These are phyloP conservation scores for Xestoiulus laeticollis DNA, from an alignment of 2,888 invertebrate genomes.

Conservation along the genomic window DNA sequence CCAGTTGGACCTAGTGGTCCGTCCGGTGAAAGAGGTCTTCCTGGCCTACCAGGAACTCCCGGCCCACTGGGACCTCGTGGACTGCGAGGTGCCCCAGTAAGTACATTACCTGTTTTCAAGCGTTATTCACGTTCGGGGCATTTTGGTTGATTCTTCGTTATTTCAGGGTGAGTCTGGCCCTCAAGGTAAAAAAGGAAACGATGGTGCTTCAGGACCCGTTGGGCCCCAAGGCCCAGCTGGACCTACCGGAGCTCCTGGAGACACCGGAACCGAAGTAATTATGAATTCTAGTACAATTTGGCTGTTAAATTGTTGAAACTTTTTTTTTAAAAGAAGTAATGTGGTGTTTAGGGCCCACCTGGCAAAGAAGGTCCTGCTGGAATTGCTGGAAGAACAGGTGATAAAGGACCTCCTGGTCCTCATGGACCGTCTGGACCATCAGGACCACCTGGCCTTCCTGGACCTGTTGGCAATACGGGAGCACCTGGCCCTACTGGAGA, in stretches of 20 bases:
- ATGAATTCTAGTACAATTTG: neutral
- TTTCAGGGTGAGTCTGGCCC: slow-evolving; percentile 75
- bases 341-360: slow-evolving; percentile 55
- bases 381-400: slow-evolving; percentile 77
- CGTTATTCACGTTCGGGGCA: neutral
- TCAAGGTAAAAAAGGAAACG: slow-evolving; percentile 76
- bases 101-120: slow-evolving; percentile 55
- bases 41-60: slow-evolving; percentile 71
- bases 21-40: slow-evolving; percentile 74
- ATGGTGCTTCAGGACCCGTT: slow-evolving; percentile 76
- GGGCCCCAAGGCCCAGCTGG: slow-evolving; percentile 76
- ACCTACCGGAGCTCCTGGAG: slow-evolving; percentile 72
- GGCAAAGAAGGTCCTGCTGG: slow-evolving; percentile 69
- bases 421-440: slow-evolving; percentile 73
- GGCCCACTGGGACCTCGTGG: slow-evolving; percentile 75
- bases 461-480: slow-evolving; percentile 74
- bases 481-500: slow-evolving; percentile 76
- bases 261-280: slow-evolving; percentile 61
- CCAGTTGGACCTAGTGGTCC: slow-evolving; percentile 71
- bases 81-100: slow-evolving; percentile 72
- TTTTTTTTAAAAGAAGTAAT: neutral
- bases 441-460: slow-evolving; percentile 78
- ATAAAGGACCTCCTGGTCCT: slow-evolving; percentile 77
- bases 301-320: neutral
- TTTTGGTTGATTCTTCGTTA: neutral